Evolutionary conservation across 2,113 vertebrate genomes (phyloP).

Genomic region (Chlamydotis undulata): DNA sequence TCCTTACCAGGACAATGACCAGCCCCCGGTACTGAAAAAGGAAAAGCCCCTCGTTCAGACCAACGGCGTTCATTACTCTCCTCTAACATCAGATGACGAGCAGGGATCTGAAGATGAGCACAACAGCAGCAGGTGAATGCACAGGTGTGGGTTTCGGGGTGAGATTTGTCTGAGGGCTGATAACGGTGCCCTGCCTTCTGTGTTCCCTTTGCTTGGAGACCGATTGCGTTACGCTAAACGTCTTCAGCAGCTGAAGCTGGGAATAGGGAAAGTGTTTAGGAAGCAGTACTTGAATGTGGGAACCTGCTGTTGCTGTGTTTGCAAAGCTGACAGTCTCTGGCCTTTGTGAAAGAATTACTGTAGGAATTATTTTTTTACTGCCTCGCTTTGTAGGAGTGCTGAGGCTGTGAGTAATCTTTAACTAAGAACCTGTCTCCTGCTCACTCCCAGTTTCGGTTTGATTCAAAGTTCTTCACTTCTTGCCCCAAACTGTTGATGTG

Average conservation of each 20-base stretch:
- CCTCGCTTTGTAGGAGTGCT: background rate
- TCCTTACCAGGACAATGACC: conserved; percentile 88
- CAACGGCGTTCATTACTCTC: conserved; percentile 82
- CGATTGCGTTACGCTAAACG: background rate
- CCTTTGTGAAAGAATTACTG: background rate
- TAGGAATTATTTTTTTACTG: background rate
- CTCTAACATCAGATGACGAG: conserved; percentile 82
- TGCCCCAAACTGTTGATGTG: background rate
- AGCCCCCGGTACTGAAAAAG: conserved; percentile 93
- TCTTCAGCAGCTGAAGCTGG: background rate
- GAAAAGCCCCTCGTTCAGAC: conserved; percentile 85
- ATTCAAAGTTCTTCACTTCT: background rate
- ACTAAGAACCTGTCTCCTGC: background rate
- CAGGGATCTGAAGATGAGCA: conserved; percentile 80
- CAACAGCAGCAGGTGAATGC: conserved; percentile 73
- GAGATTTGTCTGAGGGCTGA: background rate
- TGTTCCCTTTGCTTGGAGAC: background rate
- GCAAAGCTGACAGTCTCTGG: background rate
- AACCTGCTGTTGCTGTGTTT: background rate
- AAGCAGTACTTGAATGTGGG: background rate
- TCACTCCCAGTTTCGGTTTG: background rate
- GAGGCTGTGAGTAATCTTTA: background rate
- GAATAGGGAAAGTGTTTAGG: background rate
- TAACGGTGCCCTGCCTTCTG: background rate
- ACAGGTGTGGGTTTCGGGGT: background rate